phyloP scores from a whole-genome alignment of 1,140 invertebrate genomes.

The Ips nitidus region DNA sequence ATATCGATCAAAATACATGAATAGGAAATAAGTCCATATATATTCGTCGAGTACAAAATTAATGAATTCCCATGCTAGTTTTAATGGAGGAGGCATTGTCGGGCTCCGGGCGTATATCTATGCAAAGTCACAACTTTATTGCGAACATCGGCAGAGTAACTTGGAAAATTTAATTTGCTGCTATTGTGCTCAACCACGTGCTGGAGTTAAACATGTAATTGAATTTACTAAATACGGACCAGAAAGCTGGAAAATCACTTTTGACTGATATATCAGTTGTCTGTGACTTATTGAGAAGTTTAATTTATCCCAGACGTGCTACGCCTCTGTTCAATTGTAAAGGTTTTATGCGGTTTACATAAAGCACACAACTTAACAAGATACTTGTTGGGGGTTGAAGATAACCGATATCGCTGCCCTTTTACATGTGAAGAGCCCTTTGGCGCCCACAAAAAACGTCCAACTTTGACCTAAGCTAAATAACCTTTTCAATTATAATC shows the following conservation, averaged over 20 bases:
- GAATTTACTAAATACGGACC: conserved; percentile 23
- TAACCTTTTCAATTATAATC: conserved; percentile 36
- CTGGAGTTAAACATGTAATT: conserved; percentile 30
- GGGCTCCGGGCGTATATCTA: conserved; percentile 27
- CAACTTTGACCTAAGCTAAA: conserved; percentile 33
- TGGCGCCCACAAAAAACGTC: conserved; percentile 33
- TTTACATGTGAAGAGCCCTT: conserved; percentile 29
- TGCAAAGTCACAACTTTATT: conserved; percentile 37
- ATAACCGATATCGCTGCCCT: conserved; percentile 33
- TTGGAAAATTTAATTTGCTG: conserved; percentile 33
- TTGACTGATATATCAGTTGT: not conserved
- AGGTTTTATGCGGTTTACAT: conserved; percentile 11
- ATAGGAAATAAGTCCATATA: conserved; percentile 29
- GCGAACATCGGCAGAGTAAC: conserved; percentile 33
- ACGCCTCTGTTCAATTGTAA: not conserved
- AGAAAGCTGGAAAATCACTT: conserved; percentile 18
- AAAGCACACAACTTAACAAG: conserved; percentile 28
- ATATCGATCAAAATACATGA: conserved; percentile 25
- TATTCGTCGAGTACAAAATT: conserved; percentile 26
- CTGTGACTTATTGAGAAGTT: too few species aligned
- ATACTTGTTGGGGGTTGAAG: conserved; percentile 29
- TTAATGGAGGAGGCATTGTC: conserved; percentile 26
- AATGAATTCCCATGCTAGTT: conserved; percentile 32
- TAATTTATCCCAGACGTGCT: not conserved
- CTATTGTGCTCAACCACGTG: conserved; percentile 29